A percentile compares a stretch with the other conserved stretches of the same genome.
Conservation (phyloP, 92 coral and sea anemone genomes). For the Actinernus sp. region DNA sequence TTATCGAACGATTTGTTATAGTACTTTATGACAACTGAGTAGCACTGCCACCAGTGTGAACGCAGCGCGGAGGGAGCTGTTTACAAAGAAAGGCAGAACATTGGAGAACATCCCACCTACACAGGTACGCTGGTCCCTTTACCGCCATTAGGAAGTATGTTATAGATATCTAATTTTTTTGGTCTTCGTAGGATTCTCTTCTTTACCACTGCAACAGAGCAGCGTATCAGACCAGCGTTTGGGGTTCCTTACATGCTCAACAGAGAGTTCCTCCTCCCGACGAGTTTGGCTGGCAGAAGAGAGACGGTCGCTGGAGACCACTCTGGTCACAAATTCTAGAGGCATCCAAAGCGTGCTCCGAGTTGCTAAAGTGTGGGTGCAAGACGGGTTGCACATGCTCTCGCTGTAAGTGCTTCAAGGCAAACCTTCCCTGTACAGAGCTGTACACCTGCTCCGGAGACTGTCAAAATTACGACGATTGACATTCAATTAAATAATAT, state of each 20-base stretch:
- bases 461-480: no score
- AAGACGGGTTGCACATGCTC: no score
- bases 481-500: no score
- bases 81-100: conserved; percentile 22
- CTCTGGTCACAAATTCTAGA: not conserved
- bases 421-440: not conserved
- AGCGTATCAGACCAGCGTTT: not conserved
- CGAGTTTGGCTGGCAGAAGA: not conserved
- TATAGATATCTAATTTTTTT: no score
- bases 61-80: conserved; percentile 24
- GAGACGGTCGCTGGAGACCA: not conserved
- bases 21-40: conserved; percentile 39
- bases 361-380: not conserved
- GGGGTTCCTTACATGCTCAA: not conserved
- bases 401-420: not conserved
- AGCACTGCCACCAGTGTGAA: conserved; percentile 11
- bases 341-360: not conserved
- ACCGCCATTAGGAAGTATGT: not conserved
- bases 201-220: not conserved
- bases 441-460: not conserved
- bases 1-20: conserved; percentile 1
- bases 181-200: not conserved
- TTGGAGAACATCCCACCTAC: conserved; percentile 40
- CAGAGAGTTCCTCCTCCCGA: not conserved
- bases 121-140: conserved; percentile 9